Evolutionary conservation across 2,113 vertebrate species (phyloP).

Genomic region (Laticauda laticaudata): DNA sequence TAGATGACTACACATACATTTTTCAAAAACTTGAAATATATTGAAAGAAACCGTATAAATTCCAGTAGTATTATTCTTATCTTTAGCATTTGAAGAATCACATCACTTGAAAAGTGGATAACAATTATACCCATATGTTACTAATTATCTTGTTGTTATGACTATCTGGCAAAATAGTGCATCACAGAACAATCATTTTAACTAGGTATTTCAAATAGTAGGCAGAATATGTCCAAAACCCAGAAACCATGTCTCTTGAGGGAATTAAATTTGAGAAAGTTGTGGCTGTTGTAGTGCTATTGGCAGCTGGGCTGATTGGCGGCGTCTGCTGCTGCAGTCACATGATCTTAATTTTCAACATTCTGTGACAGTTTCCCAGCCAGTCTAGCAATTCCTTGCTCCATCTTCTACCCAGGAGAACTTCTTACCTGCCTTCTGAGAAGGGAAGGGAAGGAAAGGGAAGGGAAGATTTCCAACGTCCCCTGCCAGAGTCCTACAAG

Average conservation of each 20-base stretch:
- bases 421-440: background rate
- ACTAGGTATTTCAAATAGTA: background rate
- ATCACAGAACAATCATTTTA: background rate
- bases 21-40: background rate
- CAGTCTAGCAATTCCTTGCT: background rate
- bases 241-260: background rate
- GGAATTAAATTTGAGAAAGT: background rate
- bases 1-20: background rate
- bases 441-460: too few relatives aligned
- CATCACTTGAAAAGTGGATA: background rate
- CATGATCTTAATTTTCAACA: background rate
- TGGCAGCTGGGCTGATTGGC: background rate
- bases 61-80: background rate
- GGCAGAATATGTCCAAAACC: background rate
- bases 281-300: background rate
- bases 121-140: background rate
- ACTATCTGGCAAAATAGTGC: background rate
- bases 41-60: background rate
- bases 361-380: background rate
- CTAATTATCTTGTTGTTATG: background rate
- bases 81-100: background rate
- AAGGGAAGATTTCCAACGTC: background rate
- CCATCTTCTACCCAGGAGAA: background rate
- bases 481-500: background rate
- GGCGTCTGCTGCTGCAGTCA: background rate